A percentile compares a stretch with the other conserved stretches of the same genome.
These are phyloP conservation scores for Phalera bucephala DNA, from an alignment of 2,888 invertebrate species.

Conservation along the genomic window DNA sequence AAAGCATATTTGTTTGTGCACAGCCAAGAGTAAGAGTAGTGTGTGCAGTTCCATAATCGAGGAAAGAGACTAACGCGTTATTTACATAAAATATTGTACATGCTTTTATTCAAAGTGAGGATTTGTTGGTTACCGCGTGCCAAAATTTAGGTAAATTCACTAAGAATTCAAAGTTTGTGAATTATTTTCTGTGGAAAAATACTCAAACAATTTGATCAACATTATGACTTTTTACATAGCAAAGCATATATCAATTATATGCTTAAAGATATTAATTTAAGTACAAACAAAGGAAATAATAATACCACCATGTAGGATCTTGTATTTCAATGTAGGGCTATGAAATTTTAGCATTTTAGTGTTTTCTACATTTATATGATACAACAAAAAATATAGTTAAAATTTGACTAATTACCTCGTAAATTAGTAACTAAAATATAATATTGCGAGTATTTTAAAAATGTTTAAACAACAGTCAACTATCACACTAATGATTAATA, in stretches of 20 bases:
- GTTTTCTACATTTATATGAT: conserved; percentile 12
- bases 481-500: conserved; percentile 25
- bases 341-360: neutral
- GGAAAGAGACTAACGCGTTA: neutral
- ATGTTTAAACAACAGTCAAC: conserved; percentile 33
- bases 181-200: neutral
- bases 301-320: neutral
- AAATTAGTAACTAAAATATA: conserved; percentile 18
- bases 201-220: neutral
- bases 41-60: neutral
- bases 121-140: too few relatives aligned
- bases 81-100: neutral
- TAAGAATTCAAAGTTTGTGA: neutral
- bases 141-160: too few relatives aligned
- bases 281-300: conserved; percentile 8
- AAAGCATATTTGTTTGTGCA: conserved; percentile 6
- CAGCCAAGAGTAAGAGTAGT: neutral
- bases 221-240: conserved; percentile 20
- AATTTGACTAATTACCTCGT: conserved; percentile 19
- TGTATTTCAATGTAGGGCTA: neutral
- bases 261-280: conserved; percentile 8
- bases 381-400: conserved; percentile 8
- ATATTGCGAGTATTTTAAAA: conserved; percentile 29
- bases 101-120: too few relatives aligned
- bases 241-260: conserved; percentile 2